Evolutionary conservation across 2,113 vertebrate genomes (phyloP).

Genomic region (Corythornis cristatus): DNA sequence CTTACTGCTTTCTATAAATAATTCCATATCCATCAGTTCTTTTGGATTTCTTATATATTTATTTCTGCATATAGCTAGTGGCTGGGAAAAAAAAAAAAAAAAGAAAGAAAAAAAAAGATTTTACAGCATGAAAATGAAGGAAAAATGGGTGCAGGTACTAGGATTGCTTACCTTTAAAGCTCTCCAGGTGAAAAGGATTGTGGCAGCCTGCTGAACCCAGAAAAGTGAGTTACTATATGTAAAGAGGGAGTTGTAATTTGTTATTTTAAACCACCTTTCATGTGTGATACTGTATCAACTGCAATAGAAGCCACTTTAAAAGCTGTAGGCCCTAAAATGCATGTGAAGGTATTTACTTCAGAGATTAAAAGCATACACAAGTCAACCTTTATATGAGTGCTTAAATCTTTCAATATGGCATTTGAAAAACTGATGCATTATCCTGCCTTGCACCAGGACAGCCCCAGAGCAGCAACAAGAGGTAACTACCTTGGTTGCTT

Average conservation of each 20-base stretch:
- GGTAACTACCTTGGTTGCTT: not conserved
- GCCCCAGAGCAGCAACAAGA: not conserved
- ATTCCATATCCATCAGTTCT: not conserved
- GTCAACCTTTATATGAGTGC: not conserved
- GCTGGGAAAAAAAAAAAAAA: not conserved
- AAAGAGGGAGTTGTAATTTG: not conserved
- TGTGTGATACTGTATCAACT: fast-evolving
- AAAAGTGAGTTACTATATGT: not conserved
- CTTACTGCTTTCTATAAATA: not conserved
- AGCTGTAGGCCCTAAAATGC: not conserved
- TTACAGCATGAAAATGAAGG: not conserved
- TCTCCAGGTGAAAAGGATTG: not conserved
- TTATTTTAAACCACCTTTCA: not conserved
- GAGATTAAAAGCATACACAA: not conserved
- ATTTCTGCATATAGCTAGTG: not conserved
- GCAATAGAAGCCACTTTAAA: not conserved
- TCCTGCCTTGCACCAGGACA: not conserved
- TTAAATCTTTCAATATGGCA: not conserved
- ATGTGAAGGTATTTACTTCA: not conserved
- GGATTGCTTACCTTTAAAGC: not conserved
- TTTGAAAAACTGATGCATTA: not conserved
- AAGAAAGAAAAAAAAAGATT: too few species aligned
- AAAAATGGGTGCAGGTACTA: not conserved
- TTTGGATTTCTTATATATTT: not conserved
- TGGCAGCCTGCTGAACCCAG: not conserved